Base-by-base conservation (phyloP, 2,797 vertebrate species). In the Decapterus maruadsi region DNA sequence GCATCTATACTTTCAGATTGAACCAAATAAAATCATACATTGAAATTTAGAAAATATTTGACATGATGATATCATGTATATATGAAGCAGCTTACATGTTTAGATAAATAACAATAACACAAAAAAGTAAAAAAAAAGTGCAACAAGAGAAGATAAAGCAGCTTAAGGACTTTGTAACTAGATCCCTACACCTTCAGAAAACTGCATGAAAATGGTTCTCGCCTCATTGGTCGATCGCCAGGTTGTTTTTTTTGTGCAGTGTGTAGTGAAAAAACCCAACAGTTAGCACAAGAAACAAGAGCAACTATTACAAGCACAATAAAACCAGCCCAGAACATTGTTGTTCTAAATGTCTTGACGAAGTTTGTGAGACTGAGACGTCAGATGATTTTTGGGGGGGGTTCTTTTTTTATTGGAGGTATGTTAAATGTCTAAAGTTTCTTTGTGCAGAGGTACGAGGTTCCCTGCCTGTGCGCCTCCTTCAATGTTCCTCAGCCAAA, bases 401-500 rank as follows among this genome's bases (percentile, higher is more conserved):
- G 9, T 53, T 60, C 16, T 45, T 42, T 34, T 34, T 63, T 45
- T 50, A 53, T 55, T 34, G 20, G 17, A 31, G 16, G 12, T 40
- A 29, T 60, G 17, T 60, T 40, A 34, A n/a, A 1, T 36, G 48
- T 54, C 12, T 17, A 62, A 40, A 20, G 51, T 80, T 79, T 71
- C 69, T 79, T 76, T 70, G 53, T 26, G 16, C 22, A 60, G 9
- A 68, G 38, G 53, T 7, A 46, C 45, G 65, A 76, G 29, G 34
- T 74, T 12, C 57, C n/a, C 7, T 6, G 50, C 53, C 67, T 42
- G 16, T 53, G 50, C 46, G 29, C 58, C 67, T 81, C 64, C 65
- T 68, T 82, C 70, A 72, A 3, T 63, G 72, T 73, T 73, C 75
- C 60, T 85, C 72, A 77, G 76, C 76, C 84, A 78, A 83, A 91